Percentiles rank a stretch among this genome's conserved stretches.
phyloP scores from a whole-genome alignment of 2,888 invertebrate species.

The Nycteola revayana region DNA sequence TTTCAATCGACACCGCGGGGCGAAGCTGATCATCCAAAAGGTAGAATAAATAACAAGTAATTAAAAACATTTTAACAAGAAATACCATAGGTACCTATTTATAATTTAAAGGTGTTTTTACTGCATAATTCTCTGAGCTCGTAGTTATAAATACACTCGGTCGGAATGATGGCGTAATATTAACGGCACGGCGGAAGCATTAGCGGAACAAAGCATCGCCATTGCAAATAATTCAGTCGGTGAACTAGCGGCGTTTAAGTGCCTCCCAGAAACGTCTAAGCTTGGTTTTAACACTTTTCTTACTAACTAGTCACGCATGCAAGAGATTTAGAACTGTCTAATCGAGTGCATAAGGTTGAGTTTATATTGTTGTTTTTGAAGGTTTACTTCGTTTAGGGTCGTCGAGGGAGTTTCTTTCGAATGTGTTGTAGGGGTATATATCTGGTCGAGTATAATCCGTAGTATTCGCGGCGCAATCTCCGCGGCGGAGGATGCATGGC shows the following conservation, averaged over 20 bases:
- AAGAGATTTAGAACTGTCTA: slow-evolving; percentile 9
- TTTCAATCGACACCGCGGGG: no score
- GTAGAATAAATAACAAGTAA: no score
- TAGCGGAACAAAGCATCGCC: slow-evolving; percentile 30
- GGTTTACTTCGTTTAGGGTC: slow-evolving; percentile 22
- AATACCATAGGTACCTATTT: no score
- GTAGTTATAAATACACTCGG: background rate
- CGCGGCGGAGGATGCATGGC: slow-evolving; percentile 41
- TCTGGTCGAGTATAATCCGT: slow-evolving; percentile 37
- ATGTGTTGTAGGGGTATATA: slow-evolving; percentile 38
- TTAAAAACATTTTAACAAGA: no score
- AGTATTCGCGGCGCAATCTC: slow-evolving; percentile 36
- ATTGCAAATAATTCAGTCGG: slow-evolving; percentile 41
- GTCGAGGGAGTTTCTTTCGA: slow-evolving; percentile 27
- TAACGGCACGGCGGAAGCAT: slow-evolving; percentile 7
- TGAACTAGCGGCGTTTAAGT: slow-evolving; percentile 43
- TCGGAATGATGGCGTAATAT: background rate
- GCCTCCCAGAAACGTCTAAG: slow-evolving; percentile 38
- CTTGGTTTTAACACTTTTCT: slow-evolving; percentile 33
- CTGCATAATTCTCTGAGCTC: no score
- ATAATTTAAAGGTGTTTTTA: no score
- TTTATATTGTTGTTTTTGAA: no score
- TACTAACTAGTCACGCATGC: slow-evolving; percentile 10
- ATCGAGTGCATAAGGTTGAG: no score
- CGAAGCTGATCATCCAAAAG: no score